Percentiles rank a stretch among this genome's conserved stretches.
Evolutionary conservation across 1,140 invertebrate genomes (phyloP).

Genomic region (Augochlora pura): DNA sequence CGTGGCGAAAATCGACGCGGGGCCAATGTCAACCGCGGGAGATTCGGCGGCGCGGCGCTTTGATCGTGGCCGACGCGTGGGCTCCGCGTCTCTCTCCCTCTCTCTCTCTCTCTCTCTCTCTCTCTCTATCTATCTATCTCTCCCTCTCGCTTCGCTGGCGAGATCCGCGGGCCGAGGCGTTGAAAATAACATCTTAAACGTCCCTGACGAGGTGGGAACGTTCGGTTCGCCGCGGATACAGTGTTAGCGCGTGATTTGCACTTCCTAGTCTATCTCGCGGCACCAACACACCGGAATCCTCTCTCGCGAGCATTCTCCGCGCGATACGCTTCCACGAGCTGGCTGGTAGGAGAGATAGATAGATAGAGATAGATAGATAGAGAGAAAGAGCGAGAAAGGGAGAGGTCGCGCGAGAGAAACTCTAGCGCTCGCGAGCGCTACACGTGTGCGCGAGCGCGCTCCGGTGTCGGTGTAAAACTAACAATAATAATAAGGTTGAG

Average conservation of each 20-base stretch:
- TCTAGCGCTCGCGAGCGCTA: slow-evolving; percentile 29
- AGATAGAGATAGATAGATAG: background rate
- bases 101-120: too few species aligned
- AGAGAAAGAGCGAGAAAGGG: background rate
- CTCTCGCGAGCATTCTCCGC: background rate
- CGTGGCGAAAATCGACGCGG: too few species aligned
- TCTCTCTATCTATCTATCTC: too few species aligned
- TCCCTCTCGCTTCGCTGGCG: too few species aligned
- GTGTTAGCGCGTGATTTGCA: slow-evolving; percentile 65
- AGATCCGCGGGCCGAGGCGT: slow-evolving; percentile 46
- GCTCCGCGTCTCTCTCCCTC: too few species aligned
- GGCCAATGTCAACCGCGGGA: too few species aligned
- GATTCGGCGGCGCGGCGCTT: too few species aligned
- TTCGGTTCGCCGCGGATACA: slow-evolving; percentile 65
- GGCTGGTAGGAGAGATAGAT: background rate
- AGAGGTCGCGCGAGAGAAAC: background rate
- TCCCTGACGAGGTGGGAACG: slow-evolving; percentile 76
- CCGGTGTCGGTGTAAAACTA: slow-evolving; percentile 53
- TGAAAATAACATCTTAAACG: slow-evolving; percentile 76
- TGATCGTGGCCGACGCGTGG: too few species aligned
- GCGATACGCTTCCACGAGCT: too few species aligned
- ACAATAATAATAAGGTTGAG: slow-evolving; percentile 73
- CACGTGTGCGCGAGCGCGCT: background rate
- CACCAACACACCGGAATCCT: slow-evolving; percentile 2
- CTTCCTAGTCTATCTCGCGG: slow-evolving; percentile 72